Evolutionary conservation across 2,888 invertebrate species (phyloP).

Genomic region (Autographa gamma): DNA sequence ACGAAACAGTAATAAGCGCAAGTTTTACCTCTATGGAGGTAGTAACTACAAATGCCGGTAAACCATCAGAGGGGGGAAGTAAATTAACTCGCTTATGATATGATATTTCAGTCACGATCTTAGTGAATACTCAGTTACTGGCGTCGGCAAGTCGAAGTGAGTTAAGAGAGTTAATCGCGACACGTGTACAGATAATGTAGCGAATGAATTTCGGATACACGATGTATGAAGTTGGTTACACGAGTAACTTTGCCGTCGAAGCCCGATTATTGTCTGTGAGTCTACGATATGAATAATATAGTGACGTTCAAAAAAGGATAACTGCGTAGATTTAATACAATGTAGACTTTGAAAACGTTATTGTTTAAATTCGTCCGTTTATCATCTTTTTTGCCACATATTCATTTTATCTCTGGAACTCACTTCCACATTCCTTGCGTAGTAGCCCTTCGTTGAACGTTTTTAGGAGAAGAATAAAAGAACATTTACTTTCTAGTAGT

Average conservation of each 20-base stretch:
- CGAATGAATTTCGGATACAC: slow-evolving; percentile 51
- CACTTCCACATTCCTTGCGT: too few species aligned
- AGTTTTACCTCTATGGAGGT: slow-evolving; percentile 28
- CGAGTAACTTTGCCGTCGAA: neutral
- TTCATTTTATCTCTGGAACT: too few species aligned
- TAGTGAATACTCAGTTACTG: slow-evolving; percentile 68
- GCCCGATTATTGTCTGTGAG: neutral
- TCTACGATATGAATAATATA: neutral
- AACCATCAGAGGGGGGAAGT: slow-evolving; percentile 53
- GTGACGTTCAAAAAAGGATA: neutral
- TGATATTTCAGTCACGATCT: slow-evolving; percentile 80
- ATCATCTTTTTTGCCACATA: too few species aligned
- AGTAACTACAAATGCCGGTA: slow-evolving; percentile 43
- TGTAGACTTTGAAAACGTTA: too few species aligned
- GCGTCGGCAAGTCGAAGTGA: slow-evolving; percentile 68
- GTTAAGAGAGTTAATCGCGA: slow-evolving; percentile 77
- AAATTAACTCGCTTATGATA: slow-evolving; percentile 74
- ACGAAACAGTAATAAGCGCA: neutral
- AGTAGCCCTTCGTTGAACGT: too few species aligned
- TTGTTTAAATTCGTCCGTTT: too few species aligned
- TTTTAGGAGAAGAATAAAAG: too few species aligned
- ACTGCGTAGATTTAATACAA: too few species aligned
- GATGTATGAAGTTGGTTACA: slow-evolving; percentile 43
- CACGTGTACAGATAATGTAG: slow-evolving; percentile 75
- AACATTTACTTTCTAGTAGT: too few species aligned